These are phyloP conservation scores for Tragulus kanchil DNA, from an alignment of 2,113 vertebrate genomes.

Conservation along the genomic window DNA sequence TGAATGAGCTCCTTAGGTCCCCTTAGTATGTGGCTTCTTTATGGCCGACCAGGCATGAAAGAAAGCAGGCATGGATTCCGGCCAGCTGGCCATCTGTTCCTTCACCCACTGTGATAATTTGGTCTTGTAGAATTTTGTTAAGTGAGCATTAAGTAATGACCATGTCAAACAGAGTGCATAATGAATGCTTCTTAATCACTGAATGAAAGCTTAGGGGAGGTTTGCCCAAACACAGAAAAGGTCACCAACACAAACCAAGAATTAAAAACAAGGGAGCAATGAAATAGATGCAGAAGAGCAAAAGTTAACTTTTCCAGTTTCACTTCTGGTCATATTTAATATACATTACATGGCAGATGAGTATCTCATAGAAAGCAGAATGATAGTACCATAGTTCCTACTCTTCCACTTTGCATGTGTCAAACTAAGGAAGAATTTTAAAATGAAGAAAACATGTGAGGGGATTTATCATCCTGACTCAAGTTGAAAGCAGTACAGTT, in stretches of 20 bases:
- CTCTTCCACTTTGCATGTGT: neutral
- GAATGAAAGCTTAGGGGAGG: constrained; percentile 53
- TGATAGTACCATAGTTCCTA: neutral
- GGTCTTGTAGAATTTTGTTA: constrained; percentile 73
- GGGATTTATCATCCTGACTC: neutral
- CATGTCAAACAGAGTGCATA: constrained; percentile 74
- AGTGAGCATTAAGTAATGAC: constrained; percentile 81
- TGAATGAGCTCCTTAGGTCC: neutral
- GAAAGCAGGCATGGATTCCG: constrained; percentile 63
- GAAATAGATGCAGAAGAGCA: neutral
- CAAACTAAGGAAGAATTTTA: neutral
- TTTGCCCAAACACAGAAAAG: constrained; percentile 57
- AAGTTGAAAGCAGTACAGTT: neutral
- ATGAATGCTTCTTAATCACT: constrained; percentile 75
- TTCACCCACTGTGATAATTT: constrained; percentile 81
- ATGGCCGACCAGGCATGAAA: constrained; percentile 64
- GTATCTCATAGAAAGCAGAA: neutral
- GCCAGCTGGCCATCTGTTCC: constrained; percentile 77
- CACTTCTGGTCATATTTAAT: neutral
- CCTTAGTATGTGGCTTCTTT: constrained; percentile 53
- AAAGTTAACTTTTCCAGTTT: neutral
- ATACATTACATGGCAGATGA: neutral
- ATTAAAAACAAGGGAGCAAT: neutral
- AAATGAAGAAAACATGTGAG: neutral
- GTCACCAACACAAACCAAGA: constrained; percentile 47